Conservation (phyloP, 2,113 vertebrate species). For the Pica pica region DNA sequence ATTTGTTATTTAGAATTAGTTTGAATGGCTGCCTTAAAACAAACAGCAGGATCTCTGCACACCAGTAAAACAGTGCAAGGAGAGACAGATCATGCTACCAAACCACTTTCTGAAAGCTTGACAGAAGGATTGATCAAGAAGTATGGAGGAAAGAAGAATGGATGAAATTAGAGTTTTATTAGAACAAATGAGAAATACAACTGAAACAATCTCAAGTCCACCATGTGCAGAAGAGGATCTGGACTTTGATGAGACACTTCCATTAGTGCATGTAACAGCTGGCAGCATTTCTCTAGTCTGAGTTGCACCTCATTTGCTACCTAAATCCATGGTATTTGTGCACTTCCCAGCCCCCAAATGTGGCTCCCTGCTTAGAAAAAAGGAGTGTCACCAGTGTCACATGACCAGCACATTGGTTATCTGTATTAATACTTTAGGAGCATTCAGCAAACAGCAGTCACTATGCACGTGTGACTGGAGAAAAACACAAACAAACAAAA, state of each 20-base stretch:
- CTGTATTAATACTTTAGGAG: not conserved
- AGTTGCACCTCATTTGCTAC: not conserved
- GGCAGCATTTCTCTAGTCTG: not conserved
- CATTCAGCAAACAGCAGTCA: not conserved
- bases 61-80: not conserved
- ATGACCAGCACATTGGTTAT: not conserved
- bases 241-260: not conserved
- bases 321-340: not conserved
- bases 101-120: not conserved
- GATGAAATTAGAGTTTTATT: not conserved
- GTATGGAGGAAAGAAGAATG: not conserved
- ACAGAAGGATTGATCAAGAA: not conserved
- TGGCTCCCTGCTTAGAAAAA: not conserved
- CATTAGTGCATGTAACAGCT: not conserved
- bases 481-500: not conserved
- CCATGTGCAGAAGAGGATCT: not conserved
- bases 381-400: not conserved
- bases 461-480: not conserved
- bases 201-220: not conserved
- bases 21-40: not conserved
- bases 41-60: not conserved
- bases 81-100: not conserved
- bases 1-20: not conserved
- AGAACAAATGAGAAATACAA: not conserved
- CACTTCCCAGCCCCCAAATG: not conserved